Conservation (phyloP, 2,797 vertebrate species). For the Lepus townsendii region DNA sequence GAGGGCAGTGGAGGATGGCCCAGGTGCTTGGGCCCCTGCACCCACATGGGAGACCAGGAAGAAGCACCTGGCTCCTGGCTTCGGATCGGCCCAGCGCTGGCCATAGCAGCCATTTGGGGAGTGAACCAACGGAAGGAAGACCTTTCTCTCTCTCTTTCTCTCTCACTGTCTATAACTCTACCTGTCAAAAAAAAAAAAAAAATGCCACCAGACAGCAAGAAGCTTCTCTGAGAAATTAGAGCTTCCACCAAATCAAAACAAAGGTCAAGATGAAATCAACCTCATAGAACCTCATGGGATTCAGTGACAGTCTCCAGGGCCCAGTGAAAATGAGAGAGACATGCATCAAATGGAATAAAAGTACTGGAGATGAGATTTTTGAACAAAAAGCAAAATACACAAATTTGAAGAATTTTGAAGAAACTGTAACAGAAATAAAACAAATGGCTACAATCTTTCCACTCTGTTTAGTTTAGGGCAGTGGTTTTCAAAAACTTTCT, state of each 20-base stretch:
- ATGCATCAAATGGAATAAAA: not conserved
- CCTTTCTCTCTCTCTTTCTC: no score
- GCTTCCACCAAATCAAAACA: not conserved
- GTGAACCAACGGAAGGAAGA: no score
- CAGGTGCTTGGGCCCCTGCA: no score
- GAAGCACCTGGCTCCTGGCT: no score
- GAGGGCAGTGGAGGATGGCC: no score
- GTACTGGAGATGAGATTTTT: not conserved
- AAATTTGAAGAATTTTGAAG: not conserved
- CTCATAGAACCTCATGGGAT: not conserved
- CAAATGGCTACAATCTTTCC: not conserved
- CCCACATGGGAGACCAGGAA: no score
- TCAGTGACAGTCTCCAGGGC: not conserved
- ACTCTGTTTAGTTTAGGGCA: not conserved
- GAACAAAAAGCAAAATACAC: constrained; percentile 11
- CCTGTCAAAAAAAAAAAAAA: no score
- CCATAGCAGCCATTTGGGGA: no score
- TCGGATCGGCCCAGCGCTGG: no score
- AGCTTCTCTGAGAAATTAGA: not conserved
- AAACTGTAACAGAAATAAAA: constrained; percentile 1
- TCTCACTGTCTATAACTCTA: no score
- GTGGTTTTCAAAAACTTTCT: not conserved
- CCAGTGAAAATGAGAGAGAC: not conserved
- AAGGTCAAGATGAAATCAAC: constrained; percentile 41
- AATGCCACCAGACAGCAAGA: not conserved